Conservation (phyloP, 2,113 vertebrate species). For the Protomyctophum bolini region DNA sequence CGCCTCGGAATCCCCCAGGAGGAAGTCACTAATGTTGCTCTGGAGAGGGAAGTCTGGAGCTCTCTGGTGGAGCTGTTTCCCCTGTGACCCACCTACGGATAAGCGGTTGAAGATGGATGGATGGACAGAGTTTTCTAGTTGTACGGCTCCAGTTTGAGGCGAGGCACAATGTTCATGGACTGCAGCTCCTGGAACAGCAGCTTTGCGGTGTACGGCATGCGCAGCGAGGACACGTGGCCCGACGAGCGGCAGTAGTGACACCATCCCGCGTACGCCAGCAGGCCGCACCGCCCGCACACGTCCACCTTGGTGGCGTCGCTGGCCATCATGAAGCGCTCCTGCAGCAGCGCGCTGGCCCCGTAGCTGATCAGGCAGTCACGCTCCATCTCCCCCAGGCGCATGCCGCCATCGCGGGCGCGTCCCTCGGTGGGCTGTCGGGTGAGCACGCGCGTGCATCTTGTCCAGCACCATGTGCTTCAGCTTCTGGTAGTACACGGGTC, state of each 20-base stretch:
- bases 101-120: too few species aligned
- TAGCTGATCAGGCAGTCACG: conserved; percentile 98
- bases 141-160: conserved; percentile 93
- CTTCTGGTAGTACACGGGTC: conserved; percentile 98
- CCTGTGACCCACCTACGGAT: too few species aligned
- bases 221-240: conserved; percentile 93
- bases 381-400: conserved; percentile 98
- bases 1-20: too few species aligned
- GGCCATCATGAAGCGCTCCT: conserved; percentile 98
- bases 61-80: too few species aligned
- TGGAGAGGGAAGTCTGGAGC: too few species aligned
- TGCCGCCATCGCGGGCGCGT: conserved; percentile 93
- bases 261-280: conserved; percentile 98
- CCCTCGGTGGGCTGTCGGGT: conserved; percentile 98
- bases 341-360: conserved; percentile 94
- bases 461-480: conserved; percentile 99
- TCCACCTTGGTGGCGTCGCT: conserved; percentile 98
- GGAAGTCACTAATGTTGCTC: too few species aligned
- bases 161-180: conserved; percentile 98
- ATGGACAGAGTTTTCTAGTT: too few species aligned
- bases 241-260: conserved; percentile 98
- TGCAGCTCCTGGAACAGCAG: conserved; percentile 95
- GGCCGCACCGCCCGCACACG: conserved; percentile 94
- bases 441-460: conserved; percentile 98
- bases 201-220: conserved; percentile 85